Evolutionary conservation across 1,140 invertebrate species (phyloP).

Genomic region (Panagrolaimus sp.): DNA sequence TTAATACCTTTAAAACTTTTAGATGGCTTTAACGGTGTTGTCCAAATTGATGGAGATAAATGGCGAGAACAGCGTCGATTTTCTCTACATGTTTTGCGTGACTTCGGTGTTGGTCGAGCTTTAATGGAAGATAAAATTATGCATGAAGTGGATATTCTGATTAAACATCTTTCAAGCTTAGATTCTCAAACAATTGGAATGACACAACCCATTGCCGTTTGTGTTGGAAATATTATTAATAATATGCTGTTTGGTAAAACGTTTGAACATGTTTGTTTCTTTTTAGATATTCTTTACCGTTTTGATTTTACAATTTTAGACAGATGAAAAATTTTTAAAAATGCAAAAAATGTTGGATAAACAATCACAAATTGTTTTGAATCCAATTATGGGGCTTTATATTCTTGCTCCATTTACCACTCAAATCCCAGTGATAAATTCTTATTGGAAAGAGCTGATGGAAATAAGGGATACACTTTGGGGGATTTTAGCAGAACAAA

Average conservation of each 20-base stretch:
- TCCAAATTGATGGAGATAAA: conserved; percentile 69
- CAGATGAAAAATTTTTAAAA: conserved; percentile 35
- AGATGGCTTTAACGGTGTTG: conserved; percentile 54
- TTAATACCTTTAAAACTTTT: conserved; percentile 12
- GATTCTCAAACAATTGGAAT: conserved; percentile 20
- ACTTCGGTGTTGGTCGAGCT: conserved; percentile 77
- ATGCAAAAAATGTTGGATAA: conserved; percentile 47
- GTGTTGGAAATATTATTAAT: conserved; percentile 57
- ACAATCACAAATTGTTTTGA: conserved; percentile 48
- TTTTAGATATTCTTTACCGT: background rate
- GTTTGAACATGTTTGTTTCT: conserved; percentile 44
- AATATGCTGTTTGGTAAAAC: conserved; percentile 52
- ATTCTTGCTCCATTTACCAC: conserved; percentile 42
- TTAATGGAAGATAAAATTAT: conserved; percentile 78
- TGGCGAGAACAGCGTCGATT: conserved; percentile 88
- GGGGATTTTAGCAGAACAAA: conserved; percentile 44
- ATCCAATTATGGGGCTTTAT: conserved; percentile 53
- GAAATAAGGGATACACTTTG: conserved; percentile 42
- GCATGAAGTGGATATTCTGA: conserved; percentile 59
- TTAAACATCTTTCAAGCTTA: conserved; percentile 17
- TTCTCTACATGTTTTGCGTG: conserved; percentile 76
- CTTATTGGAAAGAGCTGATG: conserved; percentile 42
- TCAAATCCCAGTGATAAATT: conserved; percentile 47
- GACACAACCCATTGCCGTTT: conserved; percentile 39
- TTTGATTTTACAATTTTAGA: conserved; percentile 21